phyloP scores from a whole-genome alignment of 2,113 vertebrate genomes.

The human (Homo sapiens) region GRCh38 chr3:37718501-37719000 shows the following conservation, averaged over 20 bases:
- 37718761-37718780: not conserved
- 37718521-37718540: not conserved
- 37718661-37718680: not conserved
- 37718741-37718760: not conserved
- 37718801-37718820: not conserved
- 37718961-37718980: not conserved
- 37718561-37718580: not conserved
- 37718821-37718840: not conserved
- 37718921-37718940: not conserved
- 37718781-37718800: not conserved
- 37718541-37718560: not conserved
- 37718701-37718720: not conserved
- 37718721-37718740: not conserved
- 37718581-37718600: not conserved
- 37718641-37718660: not conserved
- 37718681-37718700: not conserved
- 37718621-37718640: not conserved
- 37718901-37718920: not conserved
- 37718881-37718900: not conserved
- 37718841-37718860: not conserved
- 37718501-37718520: not conserved
- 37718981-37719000: not conserved
- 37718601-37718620: not conserved
- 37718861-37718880: not conserved
- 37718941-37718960: not conserved